Evolutionary conservation across 37 sponge, comb jelly and placozoan species (phyloP), one percentile per base, ranked within the genome.

Genomic region (Halichondria panicea): DNA sequence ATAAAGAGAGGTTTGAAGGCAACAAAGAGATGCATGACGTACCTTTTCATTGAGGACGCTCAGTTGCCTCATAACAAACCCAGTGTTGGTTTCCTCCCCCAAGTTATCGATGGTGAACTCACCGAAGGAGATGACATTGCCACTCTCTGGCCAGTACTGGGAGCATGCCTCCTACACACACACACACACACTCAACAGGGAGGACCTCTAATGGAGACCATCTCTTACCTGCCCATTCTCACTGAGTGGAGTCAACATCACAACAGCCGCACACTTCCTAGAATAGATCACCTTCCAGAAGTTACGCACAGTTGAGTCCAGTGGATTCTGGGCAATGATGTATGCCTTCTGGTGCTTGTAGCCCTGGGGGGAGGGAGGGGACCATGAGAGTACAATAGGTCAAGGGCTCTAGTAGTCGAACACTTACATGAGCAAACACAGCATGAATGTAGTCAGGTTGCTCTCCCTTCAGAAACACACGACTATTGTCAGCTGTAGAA

Each of bases 321-420:
- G 48, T 4, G 91, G 91, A 66, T 68, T 43, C 64, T 91, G 87
- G 9, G 91, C 79, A 52, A 80, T 78, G 57, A 91, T 81, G 78
- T 78, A 91, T 7, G 91, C 87, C 37, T 70, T 80, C 48, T 70
- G 77, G 50, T 65, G 54, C 69, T 78, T 76, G 59, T 91, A 86
- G 41, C 91, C 90, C 90, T 89, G 78, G 21, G 59, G 48, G 44
- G 27, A 44, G 24, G 36, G n/a, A 35, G 57, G 24, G 27, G 11
- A 52, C 7, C 52, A 18, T 15, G 11, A 18, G 13, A 48, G 15
- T 18, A 15, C 52, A 48, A 18, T 18, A 48, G 52, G 52, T 11
- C 15, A 48, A 11, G 15, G 52, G 52, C 52, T 15, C 52, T 15
- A 48, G 15, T 15, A 48, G 15, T 48, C 15, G 13, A 48, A 48